phyloP scores from a whole-genome alignment of 2,113 vertebrate genomes.

The Genyomyrus donnyi region DNA sequence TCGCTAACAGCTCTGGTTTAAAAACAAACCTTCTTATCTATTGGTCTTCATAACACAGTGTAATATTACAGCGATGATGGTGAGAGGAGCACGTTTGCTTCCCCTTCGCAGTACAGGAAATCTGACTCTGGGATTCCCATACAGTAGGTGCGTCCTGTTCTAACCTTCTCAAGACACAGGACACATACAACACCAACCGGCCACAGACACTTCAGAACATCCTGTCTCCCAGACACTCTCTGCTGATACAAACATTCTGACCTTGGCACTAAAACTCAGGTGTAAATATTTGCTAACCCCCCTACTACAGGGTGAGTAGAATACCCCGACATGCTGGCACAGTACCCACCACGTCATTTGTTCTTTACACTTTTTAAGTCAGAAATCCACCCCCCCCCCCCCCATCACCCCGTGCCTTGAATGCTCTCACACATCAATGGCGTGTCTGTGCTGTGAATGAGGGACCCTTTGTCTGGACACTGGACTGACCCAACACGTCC shows the following conservation, averaged over 20 bases:
- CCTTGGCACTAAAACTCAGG: background rate
- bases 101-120: background rate
- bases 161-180: background rate
- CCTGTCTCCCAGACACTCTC: background rate
- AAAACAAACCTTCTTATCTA: background rate
- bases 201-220: background rate
- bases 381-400: background rate
- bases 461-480: slow-evolving; percentile 14
- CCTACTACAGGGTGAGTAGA: background rate
- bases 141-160: background rate
- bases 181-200: background rate
- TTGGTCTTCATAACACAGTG: background rate
- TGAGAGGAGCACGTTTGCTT: background rate
- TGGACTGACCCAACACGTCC: background rate
- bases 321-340: background rate
- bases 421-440: slow-evolving; percentile 20
- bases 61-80: background rate
- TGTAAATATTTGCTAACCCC: background rate
- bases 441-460: slow-evolving; percentile 14
- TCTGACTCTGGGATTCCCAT: background rate
- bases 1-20: background rate
- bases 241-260: background rate
- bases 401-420: background rate
- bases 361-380: background rate
- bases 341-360: background rate